Percentiles rank a stretch among this genome's conserved stretches.
These are phyloP conservation scores for Haemorhous mexicanus DNA, from an alignment of 2,113 vertebrate species.

Conservation along the genomic window DNA sequence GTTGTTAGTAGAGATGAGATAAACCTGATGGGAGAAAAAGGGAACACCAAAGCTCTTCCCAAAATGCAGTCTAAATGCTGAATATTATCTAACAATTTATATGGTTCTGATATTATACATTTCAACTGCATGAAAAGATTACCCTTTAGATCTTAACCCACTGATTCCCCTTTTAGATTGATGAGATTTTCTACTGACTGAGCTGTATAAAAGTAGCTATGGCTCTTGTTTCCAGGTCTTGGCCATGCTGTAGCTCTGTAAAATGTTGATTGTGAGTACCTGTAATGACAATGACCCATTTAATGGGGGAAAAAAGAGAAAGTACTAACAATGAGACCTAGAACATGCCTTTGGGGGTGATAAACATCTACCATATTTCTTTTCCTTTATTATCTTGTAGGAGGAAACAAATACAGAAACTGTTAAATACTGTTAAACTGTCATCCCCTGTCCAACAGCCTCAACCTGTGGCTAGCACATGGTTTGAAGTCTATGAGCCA, in stretches of 20 bases:
- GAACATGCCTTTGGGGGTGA: not conserved
- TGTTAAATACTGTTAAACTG: not conserved
- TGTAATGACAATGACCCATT: not conserved
- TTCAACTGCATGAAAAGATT: not conserved
- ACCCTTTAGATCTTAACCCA: not conserved
- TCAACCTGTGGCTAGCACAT: not conserved
- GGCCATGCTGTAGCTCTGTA: not conserved
- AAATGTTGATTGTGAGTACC: not conserved
- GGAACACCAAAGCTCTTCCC: not conserved
- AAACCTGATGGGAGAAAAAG: not conserved
- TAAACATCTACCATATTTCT: not conserved
- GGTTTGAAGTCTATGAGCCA: not conserved
- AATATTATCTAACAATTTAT: not conserved
- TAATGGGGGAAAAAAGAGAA: not conserved
- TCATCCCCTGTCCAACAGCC: not conserved
- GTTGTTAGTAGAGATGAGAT: not conserved
- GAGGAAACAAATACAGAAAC: not conserved
- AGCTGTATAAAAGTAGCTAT: not conserved
- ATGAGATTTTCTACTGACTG: not conserved
- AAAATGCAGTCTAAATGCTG: not conserved
- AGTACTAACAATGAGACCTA: not conserved
- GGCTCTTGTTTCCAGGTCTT: not conserved
- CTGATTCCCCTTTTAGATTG: not conserved
- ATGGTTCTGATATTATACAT: not conserved
- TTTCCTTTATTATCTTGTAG: not conserved